A percentile compares a stretch with the other conserved stretches of the same genome.
phyloP scores from a whole-genome alignment of 2,113 vertebrate genomes.

The Burhinus oedicnemus region DNA sequence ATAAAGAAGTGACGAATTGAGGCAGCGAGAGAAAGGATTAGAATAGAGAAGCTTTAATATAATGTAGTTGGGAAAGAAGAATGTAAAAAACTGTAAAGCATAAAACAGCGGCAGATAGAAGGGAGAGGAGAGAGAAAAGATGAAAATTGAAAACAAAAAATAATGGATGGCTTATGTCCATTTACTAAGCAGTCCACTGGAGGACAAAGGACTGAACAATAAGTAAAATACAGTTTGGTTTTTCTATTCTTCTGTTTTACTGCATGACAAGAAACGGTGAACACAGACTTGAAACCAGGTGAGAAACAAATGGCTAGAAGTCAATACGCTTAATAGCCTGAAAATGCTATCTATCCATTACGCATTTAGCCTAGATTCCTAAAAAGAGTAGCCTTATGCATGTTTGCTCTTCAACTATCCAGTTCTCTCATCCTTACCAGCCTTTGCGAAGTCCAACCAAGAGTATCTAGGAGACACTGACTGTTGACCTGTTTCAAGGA shows the following conservation, averaged over 20 bases:
- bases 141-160: neutral
- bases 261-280: neutral
- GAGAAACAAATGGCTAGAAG: neutral
- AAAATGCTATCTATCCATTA: neutral
- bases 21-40: constrained; percentile 36
- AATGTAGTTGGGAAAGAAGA: constrained; percentile 6
- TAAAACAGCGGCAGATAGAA: neutral
- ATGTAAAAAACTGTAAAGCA: constrained; percentile 14
- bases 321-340: neutral
- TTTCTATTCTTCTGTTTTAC: neutral
- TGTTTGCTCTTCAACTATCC: neutral
- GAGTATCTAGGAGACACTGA: neutral
- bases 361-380: neutral
- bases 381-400: neutral
- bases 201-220: neutral
- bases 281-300: neutral
- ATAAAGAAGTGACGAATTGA: constrained; percentile 53
- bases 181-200: neutral
- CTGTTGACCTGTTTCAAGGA: constrained; percentile 3
- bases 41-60: constrained; percentile 50
- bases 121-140: neutral
- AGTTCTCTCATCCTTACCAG: neutral
- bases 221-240: neutral
- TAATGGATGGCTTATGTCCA: neutral
- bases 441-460: neutral